These are phyloP conservation scores for Megalops atlanticus DNA, from an alignment of 2,113 vertebrate species.

Conservation along the genomic window DNA sequence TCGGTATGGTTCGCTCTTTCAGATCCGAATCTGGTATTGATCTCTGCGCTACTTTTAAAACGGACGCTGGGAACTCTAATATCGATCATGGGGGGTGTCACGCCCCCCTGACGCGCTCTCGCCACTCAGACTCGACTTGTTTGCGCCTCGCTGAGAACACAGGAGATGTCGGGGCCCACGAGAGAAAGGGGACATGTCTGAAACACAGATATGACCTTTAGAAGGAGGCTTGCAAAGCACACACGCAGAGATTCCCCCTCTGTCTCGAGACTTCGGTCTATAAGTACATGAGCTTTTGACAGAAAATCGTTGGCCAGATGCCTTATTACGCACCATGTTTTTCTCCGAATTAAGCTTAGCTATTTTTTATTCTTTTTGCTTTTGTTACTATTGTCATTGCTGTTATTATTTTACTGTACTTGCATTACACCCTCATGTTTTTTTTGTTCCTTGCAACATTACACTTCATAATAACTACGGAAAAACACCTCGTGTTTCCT, in stretches of 20 bases:
- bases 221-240: conserved; percentile 27
- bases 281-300: conserved; percentile 43
- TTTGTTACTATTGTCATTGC: background rate
- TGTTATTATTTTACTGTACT: background rate
- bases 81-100: conserved; percentile 75
- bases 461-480: background rate
- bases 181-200: conserved; percentile 23
- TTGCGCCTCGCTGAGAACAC: conserved; percentile 22
- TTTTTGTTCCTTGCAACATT: background rate
- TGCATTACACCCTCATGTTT: background rate
- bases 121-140: conserved; percentile 38
- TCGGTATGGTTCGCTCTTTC: conserved; percentile 64
- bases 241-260: conserved; percentile 35
- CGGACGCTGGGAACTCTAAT: conserved; percentile 67
- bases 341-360: background rate
- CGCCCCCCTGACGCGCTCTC: conserved; percentile 36
- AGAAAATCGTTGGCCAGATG: conserved; percentile 50
- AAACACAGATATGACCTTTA: conserved; percentile 45
- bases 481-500: background rate
- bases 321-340: conserved; percentile 32
- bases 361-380: background rate
- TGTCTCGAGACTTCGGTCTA: conserved; percentile 36
- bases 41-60: conserved; percentile 68
- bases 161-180: conserved; percentile 18
- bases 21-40: conserved; percentile 70